Base-by-base conservation (phyloP, 2,888 invertebrate species). In the Rhamphomyia laevipes region DNA sequence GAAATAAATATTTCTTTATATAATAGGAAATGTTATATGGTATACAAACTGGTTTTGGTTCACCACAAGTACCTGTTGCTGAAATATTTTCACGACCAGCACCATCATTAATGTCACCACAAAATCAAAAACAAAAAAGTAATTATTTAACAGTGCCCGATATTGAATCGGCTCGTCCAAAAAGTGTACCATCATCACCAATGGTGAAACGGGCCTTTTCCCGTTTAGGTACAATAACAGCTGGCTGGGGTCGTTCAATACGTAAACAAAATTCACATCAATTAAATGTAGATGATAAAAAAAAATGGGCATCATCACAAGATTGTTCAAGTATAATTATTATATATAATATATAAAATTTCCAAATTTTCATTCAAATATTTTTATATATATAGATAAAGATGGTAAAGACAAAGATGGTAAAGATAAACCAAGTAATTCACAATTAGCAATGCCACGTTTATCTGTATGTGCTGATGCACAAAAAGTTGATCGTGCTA, bases 21-120 rank as follows among this genome's bases (percentile, higher is more conserved):
- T n/a, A 88, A 84, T 67, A 93, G 76, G 92, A 93, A 73, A 92
- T 93, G 91, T 72, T 93, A 45, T 93, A 93, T 67, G 93, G 93
- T 50, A 92, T 93, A 61, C 90, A 91, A 66, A 87, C 90, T 1
- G 92, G 92, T 46, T 91, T 92, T 64, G 92, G 92, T 4, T 91
- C 90, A 43, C 91, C 92, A 1, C 91, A 92, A 73, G 90, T 91
- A 54, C 91, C 92, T 0, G 91, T 92, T 4, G 91, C 90, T 0
- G 92, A 92, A 67, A 72, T 92, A 44, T 72, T 92, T 49, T 81
- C 91, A 0, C 76, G 91, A 49, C 90, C 91, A 3, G 90, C 86
- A 12, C 92, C 91, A 1, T 86, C 88, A 11, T 73, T 91, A 35
- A 77, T 90, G 35, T 89, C 89, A 49, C 91, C 91, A 0, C 88